Percentiles rank a stretch among this genome's conserved stretches.
phyloP scores from a whole-genome alignment of 2,888 invertebrate genomes.

The Branchinecta sandiegonensis region DNA sequence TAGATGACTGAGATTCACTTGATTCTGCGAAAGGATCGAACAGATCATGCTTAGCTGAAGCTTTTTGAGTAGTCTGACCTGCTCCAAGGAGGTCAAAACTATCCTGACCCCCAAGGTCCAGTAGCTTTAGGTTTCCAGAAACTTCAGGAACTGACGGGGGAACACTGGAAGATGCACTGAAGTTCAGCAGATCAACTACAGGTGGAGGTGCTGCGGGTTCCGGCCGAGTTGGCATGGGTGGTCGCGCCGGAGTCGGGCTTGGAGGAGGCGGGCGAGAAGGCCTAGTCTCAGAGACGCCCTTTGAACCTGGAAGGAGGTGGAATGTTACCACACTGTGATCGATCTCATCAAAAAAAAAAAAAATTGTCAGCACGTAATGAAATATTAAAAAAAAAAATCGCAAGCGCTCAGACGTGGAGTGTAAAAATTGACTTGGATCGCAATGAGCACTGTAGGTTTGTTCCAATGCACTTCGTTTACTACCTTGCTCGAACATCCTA shows the following conservation, averaged over 20 bases:
- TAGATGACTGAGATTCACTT: constrained; percentile 17
- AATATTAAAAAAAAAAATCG: too few relatives aligned
- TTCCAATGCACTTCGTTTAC: too few relatives aligned
- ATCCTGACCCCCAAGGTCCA: constrained; percentile 18
- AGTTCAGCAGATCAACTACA: constrained; percentile 42
- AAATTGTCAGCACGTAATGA: too few relatives aligned
- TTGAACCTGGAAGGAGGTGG: constrained; percentile 26
- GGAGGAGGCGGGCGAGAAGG: constrained; percentile 30
- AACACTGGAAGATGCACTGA: constrained; percentile 46
- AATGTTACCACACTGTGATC: too few relatives aligned
- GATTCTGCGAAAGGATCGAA: constrained; percentile 29
- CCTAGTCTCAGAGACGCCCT: constrained; percentile 25
- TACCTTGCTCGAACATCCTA: too few relatives aligned
- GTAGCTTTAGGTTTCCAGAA: not conserved
- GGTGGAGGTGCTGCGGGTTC: constrained; percentile 16
- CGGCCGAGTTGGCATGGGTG: constrained; percentile 22
- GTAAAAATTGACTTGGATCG: too few relatives aligned
- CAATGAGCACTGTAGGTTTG: too few relatives aligned
- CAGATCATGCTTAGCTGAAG: constrained; percentile 24
- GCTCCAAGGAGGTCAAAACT: constrained; percentile 15
- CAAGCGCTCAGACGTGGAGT: too few relatives aligned
- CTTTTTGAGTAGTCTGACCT: constrained; percentile 15
- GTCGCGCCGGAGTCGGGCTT: constrained; percentile 31
- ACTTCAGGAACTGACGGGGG: constrained; percentile 30
- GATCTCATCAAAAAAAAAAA: too few relatives aligned